These are phyloP conservation scores for Cyanocitta stelleri DNA, from an alignment of 2,113 vertebrate genomes.

Conservation along the genomic window DNA sequence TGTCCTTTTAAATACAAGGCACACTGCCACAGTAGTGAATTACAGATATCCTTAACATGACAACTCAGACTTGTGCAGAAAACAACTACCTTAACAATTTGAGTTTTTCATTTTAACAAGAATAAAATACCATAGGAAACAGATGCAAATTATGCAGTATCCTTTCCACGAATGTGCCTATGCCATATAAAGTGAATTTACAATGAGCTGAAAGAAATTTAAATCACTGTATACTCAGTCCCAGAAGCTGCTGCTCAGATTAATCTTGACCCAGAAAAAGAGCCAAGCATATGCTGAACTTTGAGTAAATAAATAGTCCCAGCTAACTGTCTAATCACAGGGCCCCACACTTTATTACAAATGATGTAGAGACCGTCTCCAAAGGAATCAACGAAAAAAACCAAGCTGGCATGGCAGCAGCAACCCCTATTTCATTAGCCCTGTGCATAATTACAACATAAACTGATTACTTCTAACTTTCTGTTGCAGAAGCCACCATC, in stretches of 20 bases:
- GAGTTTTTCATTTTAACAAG: constrained; percentile 26
- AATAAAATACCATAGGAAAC: background rate
- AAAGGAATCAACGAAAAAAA: background rate
- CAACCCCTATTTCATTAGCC: background rate
- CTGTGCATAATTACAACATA: background rate
- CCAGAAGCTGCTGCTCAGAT: background rate
- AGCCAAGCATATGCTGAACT: background rate
- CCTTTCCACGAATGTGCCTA: background rate
- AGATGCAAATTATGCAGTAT: background rate
- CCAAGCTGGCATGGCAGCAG: background rate
- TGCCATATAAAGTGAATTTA: background rate
- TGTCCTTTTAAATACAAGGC: background rate
- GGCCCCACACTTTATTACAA: background rate
- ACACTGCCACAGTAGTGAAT: background rate
- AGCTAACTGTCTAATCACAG: background rate
- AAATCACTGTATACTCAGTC: background rate
- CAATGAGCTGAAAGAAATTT: background rate
- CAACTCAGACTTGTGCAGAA: background rate
- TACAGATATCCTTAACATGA: background rate
- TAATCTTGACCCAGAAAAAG: background rate
- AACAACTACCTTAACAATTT: background rate
- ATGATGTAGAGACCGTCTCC: background rate
- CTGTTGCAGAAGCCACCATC: background rate
- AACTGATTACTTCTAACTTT: background rate
- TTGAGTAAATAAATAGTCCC: background rate